Evolutionary conservation across 2,888 invertebrate genomes (phyloP), one percentile per base, ranked within the genome.

Genomic region (Salticus scenicus): DNA sequence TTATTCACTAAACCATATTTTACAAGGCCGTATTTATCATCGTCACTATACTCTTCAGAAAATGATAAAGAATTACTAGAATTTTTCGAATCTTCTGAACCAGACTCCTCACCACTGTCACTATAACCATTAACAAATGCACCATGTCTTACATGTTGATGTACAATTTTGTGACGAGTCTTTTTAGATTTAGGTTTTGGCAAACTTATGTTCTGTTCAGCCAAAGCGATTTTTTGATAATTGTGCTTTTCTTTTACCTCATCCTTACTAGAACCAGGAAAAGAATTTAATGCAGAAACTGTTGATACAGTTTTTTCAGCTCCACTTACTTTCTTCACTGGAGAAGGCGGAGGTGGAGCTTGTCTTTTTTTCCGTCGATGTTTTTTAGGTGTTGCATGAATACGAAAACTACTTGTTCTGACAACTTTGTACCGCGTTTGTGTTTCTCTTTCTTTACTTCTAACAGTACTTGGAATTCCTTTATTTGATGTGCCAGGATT

Each of bases 41-140:
- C 69, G n/a, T 77, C 84, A 28, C 84, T 79, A 17, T 82, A 75
- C 14, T 70, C 74, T 8, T 70, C 75, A 28, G 86, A 80, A 67
- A 85, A 79, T 0, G 79, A 80, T 24, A 80, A 37, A 7, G 76
- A 80, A 5, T 71, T 51, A 24, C 72, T 77, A 17, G 69, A 69
- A 27, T 17, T 24, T 20, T 69, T 47, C 2, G 70, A 71, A 80
- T 81, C 76, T 1, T 80, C 67, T 12, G 41, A 47, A 5, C 31
- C 75, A 1, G 72, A 81, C 8, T 42, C 79, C 4, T 28, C 30
- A 8, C 31, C 66, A 30, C n/a, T 66, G 20, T 66, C 66, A 66
- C 30, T 66, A 2, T 33, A 14, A 28, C 37, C 28, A 70, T 27
- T n/a, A 20, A 42, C 70, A 70, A 70, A 42, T 10, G 33, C 42